A percentile compares a stretch with the other conserved stretches of the same genome.
These are phyloP conservation scores for Eupithecia centaureata DNA, from an alignment of 2,888 invertebrate genomes.

Conservation along the genomic window DNA sequence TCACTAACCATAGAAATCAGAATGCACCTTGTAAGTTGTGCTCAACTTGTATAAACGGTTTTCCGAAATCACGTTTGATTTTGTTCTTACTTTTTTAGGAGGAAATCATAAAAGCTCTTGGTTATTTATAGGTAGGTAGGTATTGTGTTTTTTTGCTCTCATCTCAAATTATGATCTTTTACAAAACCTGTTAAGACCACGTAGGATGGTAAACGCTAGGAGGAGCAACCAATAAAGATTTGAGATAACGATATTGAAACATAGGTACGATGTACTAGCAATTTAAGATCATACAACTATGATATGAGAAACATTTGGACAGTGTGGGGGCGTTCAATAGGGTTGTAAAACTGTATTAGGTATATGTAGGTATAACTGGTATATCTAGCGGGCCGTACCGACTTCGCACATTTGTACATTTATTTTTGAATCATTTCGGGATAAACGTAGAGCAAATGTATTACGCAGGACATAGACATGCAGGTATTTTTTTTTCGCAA, in stretches of 20 bases:
- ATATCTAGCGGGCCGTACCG: no score
- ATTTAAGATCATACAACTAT: slow-evolving; percentile 22
- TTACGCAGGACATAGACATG: no score
- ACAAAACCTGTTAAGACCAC: slow-evolving; percentile 1
- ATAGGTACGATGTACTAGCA: slow-evolving; percentile 7
- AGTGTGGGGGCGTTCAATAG: slow-evolving; percentile 17
- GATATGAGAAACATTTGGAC: slow-evolving; percentile 20
- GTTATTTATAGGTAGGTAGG: no score
- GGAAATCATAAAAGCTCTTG: not conserved
- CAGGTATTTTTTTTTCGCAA: no score
- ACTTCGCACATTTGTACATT: no score
- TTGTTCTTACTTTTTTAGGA: not conserved
- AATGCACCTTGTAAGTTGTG: no score
- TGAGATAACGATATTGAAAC: slow-evolving; percentile 13
- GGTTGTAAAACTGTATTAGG: slow-evolving; percentile 14
- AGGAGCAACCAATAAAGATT: slow-evolving; percentile 19
- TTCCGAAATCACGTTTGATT: not conserved
- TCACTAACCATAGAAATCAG: no score
- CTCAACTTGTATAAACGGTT: not conserved
- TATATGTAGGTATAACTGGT: no score
- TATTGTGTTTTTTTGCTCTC: not conserved
- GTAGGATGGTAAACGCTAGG: slow-evolving; percentile 2
- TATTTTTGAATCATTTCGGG: no score
- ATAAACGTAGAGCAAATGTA: no score
- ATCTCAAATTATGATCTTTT: not conserved